A percentile compares a stretch with the other conserved stretches of the same genome.
phyloP scores from a whole-genome alignment of 2,113 vertebrate species.

The Phocoena sinus region DNA sequence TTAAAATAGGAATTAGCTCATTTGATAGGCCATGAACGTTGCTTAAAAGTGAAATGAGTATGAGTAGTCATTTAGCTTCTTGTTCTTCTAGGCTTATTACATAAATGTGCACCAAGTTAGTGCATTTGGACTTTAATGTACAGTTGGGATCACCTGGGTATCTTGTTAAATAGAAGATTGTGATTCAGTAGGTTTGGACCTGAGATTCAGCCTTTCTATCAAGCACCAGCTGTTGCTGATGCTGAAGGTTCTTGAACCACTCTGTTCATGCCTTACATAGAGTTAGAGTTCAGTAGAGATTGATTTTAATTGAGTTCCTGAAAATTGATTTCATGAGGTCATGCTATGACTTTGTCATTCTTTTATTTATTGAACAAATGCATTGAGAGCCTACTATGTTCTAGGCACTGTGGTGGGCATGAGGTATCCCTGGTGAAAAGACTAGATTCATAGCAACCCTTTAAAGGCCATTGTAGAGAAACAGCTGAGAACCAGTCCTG shows the following conservation, averaged over 20 bases:
- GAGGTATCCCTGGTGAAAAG: not conserved
- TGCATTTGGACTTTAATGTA: not conserved
- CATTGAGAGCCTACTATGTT: not conserved
- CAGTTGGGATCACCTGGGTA: not conserved
- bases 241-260: not conserved
- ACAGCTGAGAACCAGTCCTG: not conserved
- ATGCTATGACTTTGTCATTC: not conserved
- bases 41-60: not conserved
- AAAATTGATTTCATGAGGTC: not conserved
- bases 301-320: not conserved
- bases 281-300: not conserved
- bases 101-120: not conserved
- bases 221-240: not conserved
- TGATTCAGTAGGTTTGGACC: not conserved
- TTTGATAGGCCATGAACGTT: not conserved
- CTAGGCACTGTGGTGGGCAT: not conserved
- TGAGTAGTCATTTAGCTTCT: not conserved
- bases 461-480: not conserved
- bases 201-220: not conserved
- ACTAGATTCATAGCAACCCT: not conserved
- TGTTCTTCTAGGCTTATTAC: not conserved
- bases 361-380: not conserved
- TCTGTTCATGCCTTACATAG: not conserved
- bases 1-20: not conserved
- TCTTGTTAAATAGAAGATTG: not conserved